phyloP scores from a whole-genome alignment of 2,797 vertebrate species.

The Urosaurus nigricauda region DNA sequence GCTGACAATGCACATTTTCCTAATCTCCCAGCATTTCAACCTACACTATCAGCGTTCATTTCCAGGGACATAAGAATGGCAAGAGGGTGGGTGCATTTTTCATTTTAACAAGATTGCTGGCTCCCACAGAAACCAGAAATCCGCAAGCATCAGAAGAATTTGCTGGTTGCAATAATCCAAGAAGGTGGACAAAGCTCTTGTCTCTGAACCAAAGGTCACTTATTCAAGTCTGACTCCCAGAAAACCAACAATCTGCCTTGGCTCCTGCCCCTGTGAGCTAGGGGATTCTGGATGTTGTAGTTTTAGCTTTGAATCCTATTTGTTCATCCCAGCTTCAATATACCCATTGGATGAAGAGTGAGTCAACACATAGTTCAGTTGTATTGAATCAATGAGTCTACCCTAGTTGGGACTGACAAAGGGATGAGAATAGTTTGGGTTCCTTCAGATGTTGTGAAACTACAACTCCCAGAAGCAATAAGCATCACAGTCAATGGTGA shows the following conservation, averaged over 20 bases:
- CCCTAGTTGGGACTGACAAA: too few species aligned
- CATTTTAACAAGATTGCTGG: not conserved
- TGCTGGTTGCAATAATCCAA: not conserved
- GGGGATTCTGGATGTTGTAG: too few species aligned
- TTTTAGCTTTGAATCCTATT: too few species aligned
- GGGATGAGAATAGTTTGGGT: too few species aligned
- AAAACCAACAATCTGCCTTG: too few species aligned
- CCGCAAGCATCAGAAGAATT: not conserved
- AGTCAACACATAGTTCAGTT: too few species aligned
- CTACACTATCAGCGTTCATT: not conserved
- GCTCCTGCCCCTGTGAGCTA: too few species aligned
- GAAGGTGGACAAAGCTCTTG: not conserved
- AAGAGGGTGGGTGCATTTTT: not conserved
- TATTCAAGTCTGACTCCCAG: too few species aligned
- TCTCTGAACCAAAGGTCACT: not conserved
- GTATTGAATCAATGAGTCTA: too few species aligned
- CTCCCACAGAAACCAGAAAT: not conserved
- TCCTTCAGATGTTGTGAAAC: not conserved
- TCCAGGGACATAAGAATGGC: not conserved
- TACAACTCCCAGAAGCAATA: not conserved
- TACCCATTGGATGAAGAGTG: too few species aligned
- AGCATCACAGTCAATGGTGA: not conserved
- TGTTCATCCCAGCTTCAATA: too few species aligned
- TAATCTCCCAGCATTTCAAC: conserved; percentile 30
- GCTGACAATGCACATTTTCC: conserved; percentile 39